Conservation (phyloP, 2,888 invertebrate species). For the Rhorus exstirpatorius region DNA sequence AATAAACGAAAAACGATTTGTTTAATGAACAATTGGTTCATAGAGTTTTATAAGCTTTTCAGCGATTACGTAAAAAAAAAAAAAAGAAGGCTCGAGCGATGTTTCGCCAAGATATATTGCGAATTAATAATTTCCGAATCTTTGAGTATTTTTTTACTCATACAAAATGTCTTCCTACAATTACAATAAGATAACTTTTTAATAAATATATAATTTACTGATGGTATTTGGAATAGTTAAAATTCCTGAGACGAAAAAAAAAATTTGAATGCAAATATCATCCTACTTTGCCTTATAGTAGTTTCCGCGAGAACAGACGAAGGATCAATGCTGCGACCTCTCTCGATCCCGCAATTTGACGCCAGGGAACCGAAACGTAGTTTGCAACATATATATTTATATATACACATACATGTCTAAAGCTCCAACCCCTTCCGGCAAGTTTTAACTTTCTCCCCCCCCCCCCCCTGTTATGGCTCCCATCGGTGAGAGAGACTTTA, state of each 20-base stretch:
- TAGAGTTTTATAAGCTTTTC: too few relatives aligned
- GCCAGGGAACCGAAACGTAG: slow-evolving; percentile 2
- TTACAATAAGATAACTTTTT: too few relatives aligned
- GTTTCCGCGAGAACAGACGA: not conserved
- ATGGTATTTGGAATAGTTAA: not conserved
- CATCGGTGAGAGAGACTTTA: slow-evolving; percentile 83
- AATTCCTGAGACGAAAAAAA: slow-evolving; percentile 16
- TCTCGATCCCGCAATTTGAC: slow-evolving; percentile 31
- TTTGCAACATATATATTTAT: slow-evolving; percentile 26
- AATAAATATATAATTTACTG: not conserved
- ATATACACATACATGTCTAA: slow-evolving; percentile 14
- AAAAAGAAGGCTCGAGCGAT: too few relatives aligned
- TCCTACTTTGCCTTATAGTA: not conserved
- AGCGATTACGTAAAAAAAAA: too few relatives aligned
- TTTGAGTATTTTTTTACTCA: too few relatives aligned
- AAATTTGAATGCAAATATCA: not conserved
- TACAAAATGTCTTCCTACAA: too few relatives aligned
- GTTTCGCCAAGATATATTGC: too few relatives aligned
- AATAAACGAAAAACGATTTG: too few relatives aligned
- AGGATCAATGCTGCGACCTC: not conserved
- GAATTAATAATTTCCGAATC: too few relatives aligned
- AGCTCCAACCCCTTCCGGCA: slow-evolving; percentile 77
- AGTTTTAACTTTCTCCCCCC: slow-evolving; percentile 78
- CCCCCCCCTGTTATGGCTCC: slow-evolving; percentile 83
- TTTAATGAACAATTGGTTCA: too few relatives aligned